Evolutionary conservation across 2,113 vertebrate species (phyloP).

Genomic region (Sapajus apella): DNA sequence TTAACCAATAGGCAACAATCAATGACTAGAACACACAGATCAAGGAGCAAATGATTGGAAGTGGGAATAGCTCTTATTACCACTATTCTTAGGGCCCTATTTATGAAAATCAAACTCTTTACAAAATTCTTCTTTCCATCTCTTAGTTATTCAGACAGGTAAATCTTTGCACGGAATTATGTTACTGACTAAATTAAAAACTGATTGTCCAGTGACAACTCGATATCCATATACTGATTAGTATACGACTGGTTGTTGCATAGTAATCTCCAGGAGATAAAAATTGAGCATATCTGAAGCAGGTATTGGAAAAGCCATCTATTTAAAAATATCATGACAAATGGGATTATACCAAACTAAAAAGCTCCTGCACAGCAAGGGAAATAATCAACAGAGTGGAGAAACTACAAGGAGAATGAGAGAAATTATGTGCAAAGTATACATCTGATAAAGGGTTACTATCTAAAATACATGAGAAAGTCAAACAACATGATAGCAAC

Average conservation of each 20-base stretch:
- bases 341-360: not conserved
- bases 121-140: not conserved
- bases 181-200: not conserved
- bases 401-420: not conserved
- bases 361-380: not conserved
- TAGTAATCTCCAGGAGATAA: not conserved
- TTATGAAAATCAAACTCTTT: not conserved
- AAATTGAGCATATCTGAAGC: not conserved
- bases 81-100: not conserved
- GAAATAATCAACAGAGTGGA: not conserved
- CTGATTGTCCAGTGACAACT: not conserved
- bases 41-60: not conserved
- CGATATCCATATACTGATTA: not conserved
- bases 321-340: not conserved
- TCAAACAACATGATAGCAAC: not conserved
- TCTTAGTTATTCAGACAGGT: not conserved
- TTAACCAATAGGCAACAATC: not conserved
- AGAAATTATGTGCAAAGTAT: not conserved
- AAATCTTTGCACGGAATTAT: not conserved
- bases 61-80: not conserved
- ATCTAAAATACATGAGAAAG: not conserved
- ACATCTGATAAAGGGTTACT: not conserved
- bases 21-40: not conserved
- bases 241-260: not conserved
- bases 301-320: not conserved